These are phyloP conservation scores for Malacoraja senta DNA, from an alignment of 2,797 vertebrate species.

Conservation along the genomic window DNA sequence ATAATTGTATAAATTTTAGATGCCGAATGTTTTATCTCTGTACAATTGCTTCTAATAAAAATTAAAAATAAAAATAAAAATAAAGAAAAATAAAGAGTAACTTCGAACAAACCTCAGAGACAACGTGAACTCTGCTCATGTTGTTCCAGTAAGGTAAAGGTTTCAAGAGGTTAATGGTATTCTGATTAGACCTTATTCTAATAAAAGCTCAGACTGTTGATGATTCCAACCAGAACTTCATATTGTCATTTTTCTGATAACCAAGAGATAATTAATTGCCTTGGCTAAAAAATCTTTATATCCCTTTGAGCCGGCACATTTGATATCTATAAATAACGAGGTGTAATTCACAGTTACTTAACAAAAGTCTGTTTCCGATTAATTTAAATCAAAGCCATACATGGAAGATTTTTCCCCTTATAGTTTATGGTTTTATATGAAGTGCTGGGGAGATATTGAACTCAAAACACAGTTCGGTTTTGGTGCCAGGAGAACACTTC, in stretches of 20 bases:
- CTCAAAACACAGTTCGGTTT: too few relatives aligned
- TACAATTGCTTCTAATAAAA: too few relatives aligned
- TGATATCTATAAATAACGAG: neutral
- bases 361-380: neutral
- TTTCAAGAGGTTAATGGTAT: neutral
- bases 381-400: neutral
- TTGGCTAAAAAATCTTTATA: neutral
- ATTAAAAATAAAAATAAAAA: too few relatives aligned
- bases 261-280: neutral
- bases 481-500: too few relatives aligned
- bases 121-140: neutral
- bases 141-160: neutral
- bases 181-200: neutral
- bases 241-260: neutral
- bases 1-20: too few relatives aligned
- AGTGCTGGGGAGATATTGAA: too few relatives aligned
- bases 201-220: neutral
- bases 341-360: neutral
- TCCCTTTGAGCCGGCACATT: neutral
- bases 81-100: neutral
- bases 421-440: neutral
- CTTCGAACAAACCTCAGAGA: neutral
- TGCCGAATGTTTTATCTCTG: too few relatives aligned
- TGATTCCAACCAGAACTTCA: neutral
- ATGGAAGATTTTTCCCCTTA: neutral